A percentile compares a stretch with the other conserved stretches of the same genome.
Evolutionary conservation across 2,113 vertebrate genomes (phyloP).

Genomic region (Elgaria multicarinata): DNA sequence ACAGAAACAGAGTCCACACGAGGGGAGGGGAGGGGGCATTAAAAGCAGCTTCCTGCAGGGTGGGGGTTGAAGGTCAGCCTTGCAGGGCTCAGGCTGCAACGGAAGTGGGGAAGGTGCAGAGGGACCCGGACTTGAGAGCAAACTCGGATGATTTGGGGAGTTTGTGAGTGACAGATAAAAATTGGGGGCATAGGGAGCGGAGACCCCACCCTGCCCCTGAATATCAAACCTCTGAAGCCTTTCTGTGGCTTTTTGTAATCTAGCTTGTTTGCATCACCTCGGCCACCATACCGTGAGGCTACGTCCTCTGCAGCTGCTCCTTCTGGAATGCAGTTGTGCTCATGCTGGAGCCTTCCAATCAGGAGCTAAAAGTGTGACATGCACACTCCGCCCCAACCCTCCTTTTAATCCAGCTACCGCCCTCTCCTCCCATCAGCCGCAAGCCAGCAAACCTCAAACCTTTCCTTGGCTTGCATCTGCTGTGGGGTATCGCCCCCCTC

Average conservation of each 20-base stretch:
- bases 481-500: no score
- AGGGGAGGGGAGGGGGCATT: constrained; percentile 54
- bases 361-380: not conserved
- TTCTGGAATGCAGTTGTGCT: not conserved
- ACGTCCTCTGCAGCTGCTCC: not conserved
- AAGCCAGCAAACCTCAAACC: not conserved
- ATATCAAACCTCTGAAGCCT: not conserved
- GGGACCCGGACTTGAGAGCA: not conserved
- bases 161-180: not conserved
- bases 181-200: not conserved
- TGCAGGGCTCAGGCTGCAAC: constrained; percentile 24
- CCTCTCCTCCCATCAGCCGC: not conserved
- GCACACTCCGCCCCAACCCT: no score
- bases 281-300: not conserved
- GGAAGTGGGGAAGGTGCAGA: not conserved
- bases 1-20: constrained; percentile 74
- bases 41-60: constrained; percentile 65
- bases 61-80: constrained; percentile 28
- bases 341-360: not conserved
- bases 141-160: not conserved
- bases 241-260: not conserved
- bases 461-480: not conserved
- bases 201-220: not conserved
- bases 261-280: not conserved
- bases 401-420: not conserved